Conservation (phyloP, 2,797 vertebrate genomes). For the Neomorphus geoffroyi region DNA sequence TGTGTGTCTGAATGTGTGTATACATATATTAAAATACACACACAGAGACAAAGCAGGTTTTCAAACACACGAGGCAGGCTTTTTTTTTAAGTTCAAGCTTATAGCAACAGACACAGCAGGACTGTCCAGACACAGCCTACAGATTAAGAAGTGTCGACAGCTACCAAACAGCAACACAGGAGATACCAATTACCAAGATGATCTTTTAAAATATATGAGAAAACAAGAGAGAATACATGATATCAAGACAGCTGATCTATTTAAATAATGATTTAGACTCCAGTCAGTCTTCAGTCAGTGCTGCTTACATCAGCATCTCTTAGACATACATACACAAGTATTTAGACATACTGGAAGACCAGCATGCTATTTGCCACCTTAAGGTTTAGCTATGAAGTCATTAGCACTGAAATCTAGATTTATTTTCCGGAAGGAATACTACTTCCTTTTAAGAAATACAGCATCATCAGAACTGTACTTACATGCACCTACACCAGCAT, state of each 20-base stretch:
- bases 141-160: neutral
- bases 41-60: neutral
- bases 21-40: neutral
- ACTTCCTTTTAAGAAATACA: neutral
- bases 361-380: neutral
- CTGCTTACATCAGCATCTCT: neutral
- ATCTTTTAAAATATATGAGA: neutral
- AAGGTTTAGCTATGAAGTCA: neutral
- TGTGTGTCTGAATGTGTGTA: neutral
- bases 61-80: neutral
- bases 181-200: neutral
- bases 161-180: neutral
- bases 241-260: neutral
- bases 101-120: neutral
- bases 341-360: neutral
- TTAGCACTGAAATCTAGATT: neutral
- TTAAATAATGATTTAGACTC: neutral
- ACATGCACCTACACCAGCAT: neutral
- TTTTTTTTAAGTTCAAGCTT: neutral
- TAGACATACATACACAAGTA: neutral
- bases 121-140: neutral
- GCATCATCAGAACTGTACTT: neutral
- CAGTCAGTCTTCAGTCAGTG: neutral
- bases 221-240: neutral
- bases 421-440: constrained; percentile 5